Conservation (phyloP, 53 echinoderm and acorn worm genomes). For the Luidia sarsii region DNA sequence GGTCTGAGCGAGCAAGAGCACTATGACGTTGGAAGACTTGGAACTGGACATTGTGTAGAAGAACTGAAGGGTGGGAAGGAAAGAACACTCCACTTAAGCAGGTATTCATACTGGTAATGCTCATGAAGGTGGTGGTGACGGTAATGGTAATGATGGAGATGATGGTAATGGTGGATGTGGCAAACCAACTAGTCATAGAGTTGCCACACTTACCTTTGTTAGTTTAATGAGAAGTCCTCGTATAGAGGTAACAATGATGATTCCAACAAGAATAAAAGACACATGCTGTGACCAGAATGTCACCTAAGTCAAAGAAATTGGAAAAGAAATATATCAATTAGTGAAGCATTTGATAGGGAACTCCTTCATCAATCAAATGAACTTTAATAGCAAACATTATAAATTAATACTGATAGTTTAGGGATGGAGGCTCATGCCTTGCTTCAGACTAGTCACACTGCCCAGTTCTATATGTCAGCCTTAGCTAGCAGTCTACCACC, state of each 20-base stretch:
- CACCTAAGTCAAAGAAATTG: conserved; percentile 50
- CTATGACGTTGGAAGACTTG: conserved; percentile 98
- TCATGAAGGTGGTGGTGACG: too few species aligned
- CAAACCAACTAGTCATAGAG: too few species aligned
- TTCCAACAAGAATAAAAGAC: conserved; percentile 93
- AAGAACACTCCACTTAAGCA: background rate
- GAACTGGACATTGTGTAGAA: conserved; percentile 98
- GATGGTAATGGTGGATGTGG: background rate
- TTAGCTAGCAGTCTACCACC: too few species aligned
- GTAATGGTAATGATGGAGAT: background rate
- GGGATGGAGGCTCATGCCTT: too few species aligned
- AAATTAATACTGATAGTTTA: too few species aligned
- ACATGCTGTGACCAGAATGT: conserved; percentile 99
- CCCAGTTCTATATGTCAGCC: too few species aligned
- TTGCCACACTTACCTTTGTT: conserved; percentile 91
- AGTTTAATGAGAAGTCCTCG: conserved; percentile 94
- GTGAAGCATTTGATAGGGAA: too few species aligned
- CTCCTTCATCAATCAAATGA: too few species aligned
- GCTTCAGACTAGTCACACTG: too few species aligned
- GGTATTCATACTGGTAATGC: background rate
- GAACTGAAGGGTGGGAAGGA: conserved; percentile 62
- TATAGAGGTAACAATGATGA: conserved; percentile 99
- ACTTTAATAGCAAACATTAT: too few species aligned
- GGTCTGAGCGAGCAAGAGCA: conserved; percentile 92
- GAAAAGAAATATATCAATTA: conserved; percentile 16